Base-by-base conservation (phyloP, 2,888 invertebrate genomes). In the Synergus gifuensis region DNA sequence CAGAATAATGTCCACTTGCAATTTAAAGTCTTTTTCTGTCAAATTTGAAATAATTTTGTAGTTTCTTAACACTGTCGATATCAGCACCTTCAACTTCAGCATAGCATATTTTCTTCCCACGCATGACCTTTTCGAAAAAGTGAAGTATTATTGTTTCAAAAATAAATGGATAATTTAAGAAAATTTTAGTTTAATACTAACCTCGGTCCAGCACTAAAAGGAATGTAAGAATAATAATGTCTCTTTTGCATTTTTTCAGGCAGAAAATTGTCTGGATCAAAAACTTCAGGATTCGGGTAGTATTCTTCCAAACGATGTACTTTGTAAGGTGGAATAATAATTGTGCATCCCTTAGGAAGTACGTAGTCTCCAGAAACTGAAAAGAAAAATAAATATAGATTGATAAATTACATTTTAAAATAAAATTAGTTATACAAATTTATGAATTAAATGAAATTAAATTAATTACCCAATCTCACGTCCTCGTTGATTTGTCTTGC, bases 221-320 rank as follows among this genome's bases (percentile, higher is more conserved):
- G 96, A 77, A 97, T 95, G 88, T 95, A 97, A 5, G 96, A 95
- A 90, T 97, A 97, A 89, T 96, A 96, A 89, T 97, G 97, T 81
- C 97, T 94, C 86, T 95, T 95, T 76, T 95, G 95, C 82, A 95
- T 95, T 84, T 94, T 95, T 89, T 97, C 97, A 0, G 97, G 96
- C 83, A 97, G 93, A 93, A 97, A 98, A 90, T 97, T 96, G 91
- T 97, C 97, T 1, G 98, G 97, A 93, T 97, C 94, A 90, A 96
- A 98, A 83, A 93, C 94, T 64, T 95, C 93, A 0, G 98, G 96
- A 91, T 98, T 95, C 11, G 96, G 95, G 92, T 96, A 98, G 76
- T 95, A 94, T 84, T 95, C 95, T 1, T 94, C 93, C 84, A 95
- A 94, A 79, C 96, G 95, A 91, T 98, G 97, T 77, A 96, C 91